These are phyloP conservation scores for Odontesthes bonariensis DNA, from an alignment of 2,113 vertebrate genomes.

Conservation along the genomic window DNA sequence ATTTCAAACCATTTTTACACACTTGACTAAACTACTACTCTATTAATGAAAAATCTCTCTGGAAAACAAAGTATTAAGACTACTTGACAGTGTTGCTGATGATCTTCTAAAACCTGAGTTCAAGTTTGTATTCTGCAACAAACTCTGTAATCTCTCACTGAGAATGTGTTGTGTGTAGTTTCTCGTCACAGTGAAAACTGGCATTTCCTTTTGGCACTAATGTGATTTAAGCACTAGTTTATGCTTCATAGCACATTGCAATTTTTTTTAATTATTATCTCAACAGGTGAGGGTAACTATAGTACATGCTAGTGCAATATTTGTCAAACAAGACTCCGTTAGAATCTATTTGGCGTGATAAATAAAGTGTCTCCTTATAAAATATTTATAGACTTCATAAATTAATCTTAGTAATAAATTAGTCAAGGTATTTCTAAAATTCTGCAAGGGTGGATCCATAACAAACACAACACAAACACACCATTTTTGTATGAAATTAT, in stretches of 20 bases:
- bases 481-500: neutral
- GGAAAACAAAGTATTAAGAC: conserved; percentile 21
- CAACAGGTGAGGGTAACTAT: conserved; percentile 31
- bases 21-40: neutral
- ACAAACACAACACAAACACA: conserved; percentile 34
- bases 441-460: conserved; percentile 30
- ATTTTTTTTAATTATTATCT: conserved; percentile 25
- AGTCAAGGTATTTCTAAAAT: conserved; percentile 27
- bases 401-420: conserved; percentile 21
- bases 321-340: conserved; percentile 46
- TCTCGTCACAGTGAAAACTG: conserved; percentile 68
- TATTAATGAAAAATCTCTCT: conserved; percentile 13
- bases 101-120: conserved; percentile 66
- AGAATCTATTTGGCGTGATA: conserved; percentile 58
- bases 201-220: conserved; percentile 51
- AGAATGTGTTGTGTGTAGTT: conserved; percentile 31
- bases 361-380: conserved; percentile 44
- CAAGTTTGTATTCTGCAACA: conserved; percentile 45
- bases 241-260: conserved; percentile 55
- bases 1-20: neutral
- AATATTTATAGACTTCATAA: conserved; percentile 26
- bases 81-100: conserved; percentile 42
- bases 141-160: conserved; percentile 21
- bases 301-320: conserved; percentile 53
- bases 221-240: conserved; percentile 11